phyloP scores from a whole-genome alignment of 2,888 invertebrate genomes.

The Tetheella fluctuosa region DNA sequence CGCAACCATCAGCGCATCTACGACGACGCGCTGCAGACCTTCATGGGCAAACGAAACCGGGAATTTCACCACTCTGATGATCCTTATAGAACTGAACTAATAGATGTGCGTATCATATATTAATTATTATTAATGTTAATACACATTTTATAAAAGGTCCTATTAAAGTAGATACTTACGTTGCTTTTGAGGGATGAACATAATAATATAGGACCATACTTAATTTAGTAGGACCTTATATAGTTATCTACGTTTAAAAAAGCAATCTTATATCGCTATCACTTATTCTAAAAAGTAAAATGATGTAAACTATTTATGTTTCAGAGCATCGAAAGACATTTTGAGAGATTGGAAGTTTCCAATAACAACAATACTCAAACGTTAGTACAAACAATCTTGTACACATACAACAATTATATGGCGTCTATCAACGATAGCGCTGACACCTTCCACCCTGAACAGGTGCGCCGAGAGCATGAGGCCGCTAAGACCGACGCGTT shows the following conservation, averaged over 20 bases:
- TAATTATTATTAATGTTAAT: too few species aligned
- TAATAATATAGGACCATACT: too few species aligned
- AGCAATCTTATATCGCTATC: too few species aligned
- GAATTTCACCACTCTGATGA: slow-evolving; percentile 13
- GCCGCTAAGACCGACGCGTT: neutral
- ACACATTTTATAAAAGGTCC: too few species aligned
- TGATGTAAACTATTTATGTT: neutral
- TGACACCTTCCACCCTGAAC: slow-evolving; percentile 6
- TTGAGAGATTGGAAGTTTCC: neutral
- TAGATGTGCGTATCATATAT: slow-evolving; percentile 10
- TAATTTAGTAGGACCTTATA: too few species aligned
- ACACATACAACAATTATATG: slow-evolving; percentile 9
- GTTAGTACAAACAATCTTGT: neutral
- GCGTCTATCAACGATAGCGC: neutral
- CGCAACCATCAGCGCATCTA: neutral
- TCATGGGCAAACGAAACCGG: slow-evolving; percentile 20
- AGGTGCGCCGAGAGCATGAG: too few species aligned
- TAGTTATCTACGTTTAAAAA: neutral
- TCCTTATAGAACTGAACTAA: slow-evolving; percentile 11
- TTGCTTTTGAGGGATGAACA: too few species aligned
- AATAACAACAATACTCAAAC: neutral
- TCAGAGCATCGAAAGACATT: neutral
- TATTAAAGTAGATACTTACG: too few species aligned
- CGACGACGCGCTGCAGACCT: slow-evolving; percentile 18
- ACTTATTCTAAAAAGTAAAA: too few species aligned